Conservation (phyloP, 2,113 vertebrate species). For the Strix uralensis region DNA sequence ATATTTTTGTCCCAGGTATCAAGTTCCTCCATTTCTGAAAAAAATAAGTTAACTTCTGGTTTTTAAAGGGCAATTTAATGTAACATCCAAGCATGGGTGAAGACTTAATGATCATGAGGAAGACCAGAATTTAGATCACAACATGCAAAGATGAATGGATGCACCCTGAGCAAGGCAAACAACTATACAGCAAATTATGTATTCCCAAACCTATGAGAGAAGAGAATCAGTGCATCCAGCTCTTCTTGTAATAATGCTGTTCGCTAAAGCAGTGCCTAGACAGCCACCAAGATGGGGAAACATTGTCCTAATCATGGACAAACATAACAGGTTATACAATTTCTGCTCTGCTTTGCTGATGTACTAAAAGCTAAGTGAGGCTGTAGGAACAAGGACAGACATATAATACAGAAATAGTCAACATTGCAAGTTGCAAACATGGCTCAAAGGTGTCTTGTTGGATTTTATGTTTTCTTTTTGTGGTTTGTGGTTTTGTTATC, state of each 20-base stretch:
- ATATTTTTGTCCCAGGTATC: not conserved
- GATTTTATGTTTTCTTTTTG: not conserved
- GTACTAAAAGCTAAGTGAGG: not conserved
- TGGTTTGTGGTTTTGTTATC: not conserved
- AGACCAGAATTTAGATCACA: slow-evolving; percentile 2
- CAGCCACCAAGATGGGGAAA: not conserved
- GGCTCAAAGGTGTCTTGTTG: not conserved
- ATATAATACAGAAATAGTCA: not conserved
- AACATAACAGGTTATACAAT: not conserved
- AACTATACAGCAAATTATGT: not conserved
- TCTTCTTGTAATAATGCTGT: not conserved
- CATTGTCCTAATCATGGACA: not conserved
- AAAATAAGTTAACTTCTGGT: not conserved
- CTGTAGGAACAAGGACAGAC: not conserved
- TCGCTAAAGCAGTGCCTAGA: not conserved
- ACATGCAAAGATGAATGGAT: not conserved
- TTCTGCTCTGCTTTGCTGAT: not conserved
- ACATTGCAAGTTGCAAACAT: not conserved
- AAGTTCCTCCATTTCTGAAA: not conserved
- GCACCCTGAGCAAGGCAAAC: not conserved
- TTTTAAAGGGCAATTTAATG: slow-evolving; percentile 29
- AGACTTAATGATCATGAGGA: not conserved
- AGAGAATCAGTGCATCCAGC: not conserved
- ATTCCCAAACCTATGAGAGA: not conserved
- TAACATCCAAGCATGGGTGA: not conserved